These are phyloP conservation scores for Dryomyza anilis DNA, from an alignment of 2,888 invertebrate genomes.

Conservation along the genomic window DNA sequence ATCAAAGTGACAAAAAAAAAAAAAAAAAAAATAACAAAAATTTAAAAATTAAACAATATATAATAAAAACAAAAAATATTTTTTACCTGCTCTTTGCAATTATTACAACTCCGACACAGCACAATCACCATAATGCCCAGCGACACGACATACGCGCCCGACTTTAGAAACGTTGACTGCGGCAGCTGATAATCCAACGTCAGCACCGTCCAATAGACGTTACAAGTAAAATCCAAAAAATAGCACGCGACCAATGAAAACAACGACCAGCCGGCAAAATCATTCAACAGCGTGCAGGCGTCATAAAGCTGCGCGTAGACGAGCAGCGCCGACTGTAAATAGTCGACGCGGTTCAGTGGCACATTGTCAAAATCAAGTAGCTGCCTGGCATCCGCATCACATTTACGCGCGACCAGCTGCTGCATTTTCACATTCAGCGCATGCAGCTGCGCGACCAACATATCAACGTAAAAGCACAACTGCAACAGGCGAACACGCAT, in stretches of 20 bases:
- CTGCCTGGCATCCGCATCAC: constrained; percentile 17
- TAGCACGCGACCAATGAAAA: constrained; percentile 33
- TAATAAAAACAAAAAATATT: background rate
- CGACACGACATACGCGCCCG: constrained; percentile 28
- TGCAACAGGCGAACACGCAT: constrained; percentile 33
- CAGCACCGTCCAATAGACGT: constrained; percentile 39
- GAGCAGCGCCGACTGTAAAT: constrained; percentile 30
- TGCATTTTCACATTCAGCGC: constrained; percentile 30
- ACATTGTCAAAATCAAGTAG: constrained; percentile 33
- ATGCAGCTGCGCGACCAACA: constrained; percentile 18
- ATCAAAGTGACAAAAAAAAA: too few species aligned
- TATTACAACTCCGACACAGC: constrained; percentile 32
- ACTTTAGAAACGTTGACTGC: constrained; percentile 13
- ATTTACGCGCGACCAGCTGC: constrained; percentile 33
- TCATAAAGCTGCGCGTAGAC: constrained; percentile 30
- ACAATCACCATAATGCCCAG: constrained; percentile 17
- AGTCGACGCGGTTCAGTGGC: constrained; percentile 25
- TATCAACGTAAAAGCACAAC: constrained; percentile 28
- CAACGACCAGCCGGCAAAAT: constrained; percentile 37
- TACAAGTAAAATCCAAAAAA: constrained; percentile 36
- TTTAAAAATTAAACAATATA: too few species aligned
- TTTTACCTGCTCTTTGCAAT: constrained; percentile 26
- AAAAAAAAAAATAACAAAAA: too few species aligned
- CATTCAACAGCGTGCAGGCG: constrained; percentile 32
- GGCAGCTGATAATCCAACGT: constrained; percentile 29